phyloP scores from a whole-genome alignment of 2,888 invertebrate species.

The Leucozona laternaria region DNA sequence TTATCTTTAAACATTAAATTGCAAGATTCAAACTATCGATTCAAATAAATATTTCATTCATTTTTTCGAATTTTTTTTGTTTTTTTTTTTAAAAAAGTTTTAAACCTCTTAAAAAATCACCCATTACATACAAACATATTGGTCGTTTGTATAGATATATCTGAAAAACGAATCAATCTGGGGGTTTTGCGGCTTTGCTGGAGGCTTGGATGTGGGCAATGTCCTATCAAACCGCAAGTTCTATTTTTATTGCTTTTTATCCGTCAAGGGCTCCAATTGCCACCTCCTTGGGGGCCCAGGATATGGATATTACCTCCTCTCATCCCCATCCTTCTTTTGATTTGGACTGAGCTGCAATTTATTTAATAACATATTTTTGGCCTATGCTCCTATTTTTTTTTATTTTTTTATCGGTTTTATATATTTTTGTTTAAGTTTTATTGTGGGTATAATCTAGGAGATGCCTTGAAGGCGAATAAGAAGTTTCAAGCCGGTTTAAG shows the following conservation, averaged over 20 bases:
- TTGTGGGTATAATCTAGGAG: slow-evolving; percentile 27
- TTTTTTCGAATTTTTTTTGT: too few species aligned
- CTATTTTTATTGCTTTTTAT: slow-evolving; percentile 43
- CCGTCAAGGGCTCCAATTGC: slow-evolving; percentile 26
- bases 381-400: slow-evolving; percentile 10
- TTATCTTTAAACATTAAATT: too few species aligned
- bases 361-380: slow-evolving; percentile 44
- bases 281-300: slow-evolving; percentile 18
- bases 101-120: too few species aligned
- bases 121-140: not conserved
- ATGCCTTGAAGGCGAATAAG: slow-evolving; percentile 27
- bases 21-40: too few species aligned
- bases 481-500: slow-evolving; percentile 27
- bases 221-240: slow-evolving; percentile 63
- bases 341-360: slow-evolving; percentile 26
- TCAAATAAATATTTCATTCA: too few species aligned
- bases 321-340: not conserved
- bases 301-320: slow-evolving; percentile 9
- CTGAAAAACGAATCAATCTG: slow-evolving; percentile 65
- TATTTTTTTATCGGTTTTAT: not conserved
- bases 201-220: slow-evolving; percentile 62
- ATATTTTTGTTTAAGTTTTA: not conserved
- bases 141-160: slow-evolving; percentile 51
- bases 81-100: too few species aligned
- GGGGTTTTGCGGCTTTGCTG: slow-evolving; percentile 42